Evolutionary conservation across 1,140 invertebrate genomes (phyloP).

Genomic region (Laodelphax striatellus): DNA sequence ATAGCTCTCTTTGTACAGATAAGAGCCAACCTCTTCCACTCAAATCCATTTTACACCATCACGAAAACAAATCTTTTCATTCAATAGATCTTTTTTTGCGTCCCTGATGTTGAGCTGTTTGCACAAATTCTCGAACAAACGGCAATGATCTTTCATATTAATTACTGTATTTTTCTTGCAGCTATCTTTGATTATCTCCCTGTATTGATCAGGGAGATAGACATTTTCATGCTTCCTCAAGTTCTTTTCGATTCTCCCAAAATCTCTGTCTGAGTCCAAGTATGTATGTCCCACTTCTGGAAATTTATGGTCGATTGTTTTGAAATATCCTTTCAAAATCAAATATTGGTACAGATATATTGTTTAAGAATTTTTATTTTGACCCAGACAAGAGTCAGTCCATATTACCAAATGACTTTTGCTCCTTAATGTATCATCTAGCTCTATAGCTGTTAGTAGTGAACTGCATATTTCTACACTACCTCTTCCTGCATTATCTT

Average conservation of each 20-base stretch:
- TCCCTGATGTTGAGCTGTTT: background rate
- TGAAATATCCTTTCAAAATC: slow-evolving; percentile 12
- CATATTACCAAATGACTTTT: slow-evolving; percentile 10
- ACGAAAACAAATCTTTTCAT: background rate
- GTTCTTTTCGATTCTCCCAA: slow-evolving; percentile 12
- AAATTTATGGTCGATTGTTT: slow-evolving; percentile 12
- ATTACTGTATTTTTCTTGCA: slow-evolving; percentile 7
- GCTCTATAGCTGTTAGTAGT: slow-evolving; percentile 9
- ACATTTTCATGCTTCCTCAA: slow-evolving; percentile 9
- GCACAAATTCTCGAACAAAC: background rate
- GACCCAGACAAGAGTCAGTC: slow-evolving; percentile 6
- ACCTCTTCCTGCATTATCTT: no score
- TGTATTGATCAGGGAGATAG: slow-evolving; percentile 6
- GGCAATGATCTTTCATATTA: slow-evolving; percentile 8
- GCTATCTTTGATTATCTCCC: slow-evolving; percentile 1
- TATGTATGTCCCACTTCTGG: slow-evolving; percentile 13
- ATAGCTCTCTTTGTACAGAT: slow-evolving; percentile 11
- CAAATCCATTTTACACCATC: slow-evolving; percentile 13
- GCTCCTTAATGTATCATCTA: slow-evolving; percentile 1
- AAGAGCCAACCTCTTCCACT: slow-evolving; percentile 10
- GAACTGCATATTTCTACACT: slow-evolving; percentile 7
- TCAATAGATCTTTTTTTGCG: background rate
- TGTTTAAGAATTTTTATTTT: slow-evolving; percentile 10
- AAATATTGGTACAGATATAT: slow-evolving; percentile 12
- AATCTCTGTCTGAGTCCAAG: slow-evolving; percentile 14